Evolutionary conservation across 2,113 vertebrate genomes (phyloP), one percentile per base, ranked within the genome.

Genomic region (Merops nubicus): DNA sequence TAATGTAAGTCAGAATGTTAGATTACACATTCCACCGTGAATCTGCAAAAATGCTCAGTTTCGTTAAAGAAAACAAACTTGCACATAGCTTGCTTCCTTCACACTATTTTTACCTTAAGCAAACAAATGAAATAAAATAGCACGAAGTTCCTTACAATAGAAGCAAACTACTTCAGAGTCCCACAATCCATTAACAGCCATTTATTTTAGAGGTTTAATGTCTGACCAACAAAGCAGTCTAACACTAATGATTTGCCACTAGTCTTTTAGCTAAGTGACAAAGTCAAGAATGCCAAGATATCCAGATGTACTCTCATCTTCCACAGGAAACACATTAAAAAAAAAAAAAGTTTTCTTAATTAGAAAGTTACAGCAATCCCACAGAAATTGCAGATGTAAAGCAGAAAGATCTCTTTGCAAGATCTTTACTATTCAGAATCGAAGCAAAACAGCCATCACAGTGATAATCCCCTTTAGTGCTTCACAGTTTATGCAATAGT

Each of bases 401-500:
- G 60, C 21, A 79, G 29, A 81, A 96, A 77, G 60, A 51, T 28
- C 14, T 78, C 72, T 91, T 73, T 59, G 42, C 28, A 54, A 88
- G 56, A 94, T 59, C 93, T 88, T 86, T 85, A 85, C 87, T 50
- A 54, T 70, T 74, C 70, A 91, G 92, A 96, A 94, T 96, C 96
- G 96, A 97, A 97, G 80, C 60, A 95, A 97, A 97, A 95, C 85
- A 96, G 85, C 47, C 93, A 77, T 76, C 91, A 89, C 91, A 79
- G 75, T 74, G 90, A 94, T 98, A 97, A 96, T 97, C 95, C 95
- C 95, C 91, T 96, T 96, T 94, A 96, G 85, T 85, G 74, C 94
- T 96, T 96, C 96, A 97, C 93, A 97, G 96, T 97, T 97, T 96
- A 97, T 97, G 97, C 97, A 97, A 97, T 89, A 96, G 96, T 95